Conservation (phyloP, 1,140 invertebrate genomes). For the Drosophila equinoxialis region DNA sequence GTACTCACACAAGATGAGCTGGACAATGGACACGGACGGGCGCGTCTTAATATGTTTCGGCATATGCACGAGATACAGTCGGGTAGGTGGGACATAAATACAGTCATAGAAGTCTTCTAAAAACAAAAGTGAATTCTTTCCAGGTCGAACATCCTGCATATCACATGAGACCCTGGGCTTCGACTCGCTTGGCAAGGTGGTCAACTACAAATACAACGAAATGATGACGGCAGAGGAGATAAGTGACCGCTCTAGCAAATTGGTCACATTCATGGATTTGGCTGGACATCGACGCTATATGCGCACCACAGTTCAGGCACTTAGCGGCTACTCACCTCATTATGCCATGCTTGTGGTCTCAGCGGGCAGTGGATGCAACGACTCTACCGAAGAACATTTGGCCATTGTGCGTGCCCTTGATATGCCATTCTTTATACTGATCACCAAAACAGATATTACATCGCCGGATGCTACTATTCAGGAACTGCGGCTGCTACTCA, state of each 20-base stretch:
- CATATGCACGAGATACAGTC: slow-evolving; percentile 98
- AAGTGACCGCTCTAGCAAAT: slow-evolving; percentile 93
- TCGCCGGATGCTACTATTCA: slow-evolving; percentile 85
- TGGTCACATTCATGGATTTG: slow-evolving; percentile 97
- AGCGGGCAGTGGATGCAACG: slow-evolving; percentile 85
- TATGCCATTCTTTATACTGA: slow-evolving; percentile 94
- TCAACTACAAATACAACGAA: slow-evolving; percentile 94
- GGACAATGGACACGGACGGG: slow-evolving; percentile 97
- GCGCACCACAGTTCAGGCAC: slow-evolving; percentile 96
- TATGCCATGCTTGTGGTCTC: slow-evolving; percentile 96
- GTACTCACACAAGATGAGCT: slow-evolving; percentile 97
- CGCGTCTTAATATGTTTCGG: slow-evolving; percentile 96
- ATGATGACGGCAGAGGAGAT: slow-evolving; percentile 97
- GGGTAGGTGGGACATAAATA: slow-evolving; percentile 22
- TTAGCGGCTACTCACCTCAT: slow-evolving; percentile 97
- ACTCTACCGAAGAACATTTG: slow-evolving; percentile 92
- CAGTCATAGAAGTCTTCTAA: neutral
- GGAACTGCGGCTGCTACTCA: slow-evolving; percentile 87
- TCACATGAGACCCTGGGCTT: slow-evolving; percentile 98
- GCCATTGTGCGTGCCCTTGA: slow-evolving; percentile 92
- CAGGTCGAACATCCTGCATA: slow-evolving; percentile 96
- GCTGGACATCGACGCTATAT: slow-evolving; percentile 98
- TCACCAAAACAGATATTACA: slow-evolving; percentile 95
- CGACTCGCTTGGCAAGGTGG: slow-evolving; percentile 89
- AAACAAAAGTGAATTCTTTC: neutral